phyloP scores from a whole-genome alignment of 1,140 invertebrate genomes.

The Neoseiulus cucumeris region DNA sequence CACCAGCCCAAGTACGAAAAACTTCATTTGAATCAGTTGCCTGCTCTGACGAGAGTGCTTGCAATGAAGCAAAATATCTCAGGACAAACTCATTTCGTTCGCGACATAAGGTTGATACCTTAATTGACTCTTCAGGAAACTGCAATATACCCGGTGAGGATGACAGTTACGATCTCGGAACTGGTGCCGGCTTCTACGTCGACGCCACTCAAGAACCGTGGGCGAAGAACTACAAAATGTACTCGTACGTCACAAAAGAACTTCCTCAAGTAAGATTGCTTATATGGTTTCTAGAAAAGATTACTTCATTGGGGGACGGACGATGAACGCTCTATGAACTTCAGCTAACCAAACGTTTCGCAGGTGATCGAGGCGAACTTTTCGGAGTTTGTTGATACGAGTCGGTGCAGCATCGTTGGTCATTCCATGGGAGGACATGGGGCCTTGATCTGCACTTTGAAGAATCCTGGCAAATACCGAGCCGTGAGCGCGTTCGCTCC shows the following conservation, averaged over 20 bases:
- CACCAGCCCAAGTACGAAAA: conserved; percentile 59
- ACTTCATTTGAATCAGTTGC: not conserved
- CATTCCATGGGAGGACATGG: conserved; percentile 91
- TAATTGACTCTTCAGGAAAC: conserved; percentile 37
- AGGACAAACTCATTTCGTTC: not conserved
- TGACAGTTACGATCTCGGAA: conserved; percentile 80
- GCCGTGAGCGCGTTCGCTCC: conserved; percentile 92
- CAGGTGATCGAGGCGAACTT: conserved; percentile 18
- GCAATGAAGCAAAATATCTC: not conserved
- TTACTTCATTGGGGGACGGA: not conserved
- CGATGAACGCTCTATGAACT: not conserved
- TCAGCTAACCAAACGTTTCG: not conserved
- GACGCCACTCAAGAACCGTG: conserved; percentile 77
- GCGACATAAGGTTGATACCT: not conserved
- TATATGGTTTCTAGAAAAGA: no score
- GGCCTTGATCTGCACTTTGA: conserved; percentile 70
- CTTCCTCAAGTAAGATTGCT: conserved; percentile 5
- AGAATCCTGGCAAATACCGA: conserved; percentile 71
- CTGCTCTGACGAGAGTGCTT: not conserved
- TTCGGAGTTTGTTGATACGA: conserved; percentile 10
- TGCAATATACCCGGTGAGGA: conserved; percentile 46
- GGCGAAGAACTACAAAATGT: conserved; percentile 89
- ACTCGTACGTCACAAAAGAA: conserved; percentile 79
- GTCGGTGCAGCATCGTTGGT: conserved; percentile 16
- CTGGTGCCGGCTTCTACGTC: conserved; percentile 85